These are phyloP conservation scores for Arbacia lixula DNA, from an alignment of 53 echinoderm and acorn worm genomes.

Conservation along the genomic window DNA sequence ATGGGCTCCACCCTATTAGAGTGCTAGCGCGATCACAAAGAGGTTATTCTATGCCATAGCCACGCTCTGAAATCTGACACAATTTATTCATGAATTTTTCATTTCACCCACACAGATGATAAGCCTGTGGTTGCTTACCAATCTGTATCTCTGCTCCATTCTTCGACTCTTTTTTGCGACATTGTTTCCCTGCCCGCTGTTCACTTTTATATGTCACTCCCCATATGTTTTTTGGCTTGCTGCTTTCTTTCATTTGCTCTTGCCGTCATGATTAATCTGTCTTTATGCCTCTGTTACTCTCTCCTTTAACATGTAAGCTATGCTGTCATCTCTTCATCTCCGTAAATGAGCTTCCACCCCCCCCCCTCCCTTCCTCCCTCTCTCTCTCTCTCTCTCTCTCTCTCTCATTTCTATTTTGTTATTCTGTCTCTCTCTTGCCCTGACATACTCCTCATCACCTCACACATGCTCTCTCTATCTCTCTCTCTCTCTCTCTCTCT, in stretches of 20 bases:
- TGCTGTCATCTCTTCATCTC: no score
- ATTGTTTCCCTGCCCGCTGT: no score
- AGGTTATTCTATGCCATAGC: neutral
- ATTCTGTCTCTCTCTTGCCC: neutral
- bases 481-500: neutral
- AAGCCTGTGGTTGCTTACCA: no score
- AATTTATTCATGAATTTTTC: slow-evolving; percentile 50
- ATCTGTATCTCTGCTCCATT: no score
- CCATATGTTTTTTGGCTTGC: neutral
- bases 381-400: neutral
- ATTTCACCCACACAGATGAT: neutral
- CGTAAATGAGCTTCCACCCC: no score
- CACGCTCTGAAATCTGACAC: slow-evolving; percentile 28
- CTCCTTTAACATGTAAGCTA: no score
- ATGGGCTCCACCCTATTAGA: neutral
- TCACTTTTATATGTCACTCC: neutral
- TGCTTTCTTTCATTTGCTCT: neutral
- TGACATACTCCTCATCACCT: neutral
- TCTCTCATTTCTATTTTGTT: neutral
- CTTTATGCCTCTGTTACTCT: neutral
- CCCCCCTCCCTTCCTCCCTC: neutral
- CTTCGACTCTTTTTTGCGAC: no score
- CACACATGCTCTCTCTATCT: neutral
- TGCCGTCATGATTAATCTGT: neutral
- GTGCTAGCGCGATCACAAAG: neutral